phyloP scores from a whole-genome alignment of 2,113 vertebrate genomes.

The Ginglymostoma cirratum region DNA sequence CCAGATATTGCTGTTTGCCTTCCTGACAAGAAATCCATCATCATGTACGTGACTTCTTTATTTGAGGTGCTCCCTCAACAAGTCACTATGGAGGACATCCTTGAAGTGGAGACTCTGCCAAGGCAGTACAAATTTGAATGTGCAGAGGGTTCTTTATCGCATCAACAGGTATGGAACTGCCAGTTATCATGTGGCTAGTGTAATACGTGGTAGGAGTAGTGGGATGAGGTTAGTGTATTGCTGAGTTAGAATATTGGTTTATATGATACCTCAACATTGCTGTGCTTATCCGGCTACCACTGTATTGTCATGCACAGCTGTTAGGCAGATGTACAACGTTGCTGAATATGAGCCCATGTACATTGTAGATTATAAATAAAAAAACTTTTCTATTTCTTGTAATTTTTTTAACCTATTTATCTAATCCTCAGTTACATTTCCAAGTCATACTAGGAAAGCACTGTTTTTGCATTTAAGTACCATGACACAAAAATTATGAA shows the following conservation, averaged over 20 bases:
- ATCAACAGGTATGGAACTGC: conserved; percentile 55
- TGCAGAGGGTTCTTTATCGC: conserved; percentile 54
- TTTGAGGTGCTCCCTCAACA: conserved; percentile 94
- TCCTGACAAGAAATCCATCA: conserved; percentile 97
- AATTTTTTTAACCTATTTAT: not conserved
- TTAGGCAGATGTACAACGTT: not conserved
- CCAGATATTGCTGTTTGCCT: conserved; percentile 87
- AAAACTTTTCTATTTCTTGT: not conserved
- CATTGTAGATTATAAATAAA: not conserved
- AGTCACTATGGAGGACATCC: conserved; percentile 87
- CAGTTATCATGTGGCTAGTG: too few relatives aligned
- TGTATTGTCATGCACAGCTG: not conserved
- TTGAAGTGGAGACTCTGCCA: conserved; percentile 90
- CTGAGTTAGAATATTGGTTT: not conserved
- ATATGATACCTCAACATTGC: not conserved
- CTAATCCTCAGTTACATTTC: not conserved
- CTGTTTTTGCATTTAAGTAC: not conserved
- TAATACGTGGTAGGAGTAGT: not conserved
- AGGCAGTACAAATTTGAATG: conserved; percentile 76
- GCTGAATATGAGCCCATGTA: not conserved
- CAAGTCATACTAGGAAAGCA: not conserved
- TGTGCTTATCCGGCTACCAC: not conserved
- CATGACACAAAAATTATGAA: not conserved
- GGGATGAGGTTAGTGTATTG: not conserved
- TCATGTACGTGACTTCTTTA: conserved; percentile 95